phyloP scores from a whole-genome alignment of 2,888 invertebrate species.

The Cactoblastis cactorum region DNA sequence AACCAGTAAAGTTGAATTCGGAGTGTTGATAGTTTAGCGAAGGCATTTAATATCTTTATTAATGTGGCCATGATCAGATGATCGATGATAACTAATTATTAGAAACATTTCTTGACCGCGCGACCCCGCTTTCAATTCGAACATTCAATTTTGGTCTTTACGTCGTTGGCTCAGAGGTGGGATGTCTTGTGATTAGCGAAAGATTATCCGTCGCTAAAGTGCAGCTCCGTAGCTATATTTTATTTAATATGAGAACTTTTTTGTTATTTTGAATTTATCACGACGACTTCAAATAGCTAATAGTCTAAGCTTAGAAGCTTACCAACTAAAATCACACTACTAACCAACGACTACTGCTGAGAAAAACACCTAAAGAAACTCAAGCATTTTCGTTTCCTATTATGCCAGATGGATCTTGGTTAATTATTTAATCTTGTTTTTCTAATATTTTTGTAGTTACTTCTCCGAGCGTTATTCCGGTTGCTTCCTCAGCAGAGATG shows the following conservation, averaged over 20 bases:
- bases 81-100: slow-evolving; percentile 76
- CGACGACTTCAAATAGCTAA: too few relatives aligned
- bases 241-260: not conserved
- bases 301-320: not conserved
- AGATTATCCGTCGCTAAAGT: slow-evolving; percentile 71
- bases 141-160: slow-evolving; percentile 26
- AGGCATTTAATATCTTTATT: slow-evolving; percentile 74
- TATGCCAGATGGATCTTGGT: too few relatives aligned
- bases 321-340: too few relatives aligned
- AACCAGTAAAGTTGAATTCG: slow-evolving; percentile 14
- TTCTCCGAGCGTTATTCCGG: too few relatives aligned
- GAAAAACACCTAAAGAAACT: too few relatives aligned
- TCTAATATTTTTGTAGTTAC: too few relatives aligned
- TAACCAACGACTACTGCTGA: too few relatives aligned
- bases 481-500: too few relatives aligned
- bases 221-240: not conserved
- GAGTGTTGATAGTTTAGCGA: slow-evolving; percentile 25
- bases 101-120: slow-evolving; percentile 69
- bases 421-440: too few relatives aligned
- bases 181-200: slow-evolving; percentile 37
- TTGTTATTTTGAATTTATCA: too few relatives aligned
- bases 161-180: slow-evolving; percentile 22
- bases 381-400: too few relatives aligned
- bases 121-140: slow-evolving; percentile 35
- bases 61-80: slow-evolving; percentile 67